Percentiles rank a stretch among this genome's conserved stretches.
Evolutionary conservation across 2,797 vertebrate species (phyloP).

Genomic region (Macropus fuliginosus): DNA sequence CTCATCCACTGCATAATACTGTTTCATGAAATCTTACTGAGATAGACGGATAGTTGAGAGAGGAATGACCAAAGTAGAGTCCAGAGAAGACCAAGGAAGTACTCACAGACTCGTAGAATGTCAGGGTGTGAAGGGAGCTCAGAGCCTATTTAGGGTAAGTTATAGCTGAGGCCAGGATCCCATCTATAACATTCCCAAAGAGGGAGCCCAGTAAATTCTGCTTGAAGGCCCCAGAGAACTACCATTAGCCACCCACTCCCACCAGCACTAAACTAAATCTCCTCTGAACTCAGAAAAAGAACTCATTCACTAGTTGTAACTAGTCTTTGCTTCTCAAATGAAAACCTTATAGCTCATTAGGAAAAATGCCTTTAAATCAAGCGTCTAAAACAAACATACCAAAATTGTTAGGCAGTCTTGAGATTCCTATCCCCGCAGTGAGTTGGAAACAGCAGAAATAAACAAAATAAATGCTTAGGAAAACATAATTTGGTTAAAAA

Average conservation of each 20-base stretch:
- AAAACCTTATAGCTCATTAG: background rate
- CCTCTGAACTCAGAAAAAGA: constrained; percentile 18
- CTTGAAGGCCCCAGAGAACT: background rate
- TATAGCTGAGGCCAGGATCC: background rate
- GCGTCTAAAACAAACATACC: background rate
- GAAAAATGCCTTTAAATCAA: constrained; percentile 26
- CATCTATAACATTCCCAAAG: background rate
- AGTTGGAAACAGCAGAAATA: constrained; percentile 16
- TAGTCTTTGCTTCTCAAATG: background rate
- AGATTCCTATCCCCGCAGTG: background rate
- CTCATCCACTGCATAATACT: background rate
- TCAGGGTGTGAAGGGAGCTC: background rate
- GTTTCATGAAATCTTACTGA: background rate
- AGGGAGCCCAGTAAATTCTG: background rate
- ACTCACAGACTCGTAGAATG: background rate
- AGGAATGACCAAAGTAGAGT: background rate
- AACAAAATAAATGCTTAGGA: background rate
- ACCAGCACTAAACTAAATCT: background rate
- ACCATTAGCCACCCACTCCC: background rate
- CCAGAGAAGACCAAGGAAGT: background rate
- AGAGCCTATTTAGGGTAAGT: background rate
- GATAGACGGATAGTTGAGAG: background rate
- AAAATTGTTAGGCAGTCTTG: background rate
- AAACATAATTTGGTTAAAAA: background rate
- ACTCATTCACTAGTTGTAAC: background rate